These are phyloP conservation scores for Phyto melanocephala DNA, from an alignment of 2,888 invertebrate genomes.

Conservation along the genomic window DNA sequence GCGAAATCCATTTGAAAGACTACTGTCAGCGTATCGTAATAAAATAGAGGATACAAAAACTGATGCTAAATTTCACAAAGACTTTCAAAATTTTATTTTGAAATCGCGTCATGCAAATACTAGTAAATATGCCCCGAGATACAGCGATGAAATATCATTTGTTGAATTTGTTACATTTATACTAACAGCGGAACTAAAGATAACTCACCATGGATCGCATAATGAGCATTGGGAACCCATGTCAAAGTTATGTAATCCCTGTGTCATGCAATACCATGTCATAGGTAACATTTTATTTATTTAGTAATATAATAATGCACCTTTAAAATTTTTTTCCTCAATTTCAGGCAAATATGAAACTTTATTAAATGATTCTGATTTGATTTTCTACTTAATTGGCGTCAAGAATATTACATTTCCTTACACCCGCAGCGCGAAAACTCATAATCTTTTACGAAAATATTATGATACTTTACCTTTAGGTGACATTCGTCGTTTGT, in stretches of 20 bases:
- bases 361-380: constrained; percentile 87
- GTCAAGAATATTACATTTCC: constrained; percentile 82
- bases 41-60: constrained; percentile 90
- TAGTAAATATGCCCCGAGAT: constrained; percentile 83
- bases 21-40: constrained; percentile 94
- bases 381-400: constrained; percentile 83
- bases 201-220: constrained; percentile 78
- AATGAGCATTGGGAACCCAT: constrained; percentile 96
- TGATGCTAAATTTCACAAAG: constrained; percentile 86
- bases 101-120: constrained; percentile 87
- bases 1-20: constrained; percentile 93
- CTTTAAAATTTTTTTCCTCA: not conserved
- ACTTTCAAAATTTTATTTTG: constrained; percentile 86
- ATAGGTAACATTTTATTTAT: constrained; percentile 82
- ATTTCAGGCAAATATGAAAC: constrained; percentile 89
- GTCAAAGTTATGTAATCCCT: constrained; percentile 90
- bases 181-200: constrained; percentile 80
- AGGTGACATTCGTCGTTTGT: constrained; percentile 85
- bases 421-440: constrained; percentile 84
- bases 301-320: too few relatives aligned
- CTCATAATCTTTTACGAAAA: constrained; percentile 84
- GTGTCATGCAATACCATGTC: constrained; percentile 91
- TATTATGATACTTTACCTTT: constrained; percentile 87
- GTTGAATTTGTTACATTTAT: constrained; percentile 91
- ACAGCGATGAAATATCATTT: constrained; percentile 91